Percentiles rank a stretch among this genome's conserved stretches.
phyloP scores from a whole-genome alignment of 2,113 vertebrate genomes.

The Crotalus viridis region DNA sequence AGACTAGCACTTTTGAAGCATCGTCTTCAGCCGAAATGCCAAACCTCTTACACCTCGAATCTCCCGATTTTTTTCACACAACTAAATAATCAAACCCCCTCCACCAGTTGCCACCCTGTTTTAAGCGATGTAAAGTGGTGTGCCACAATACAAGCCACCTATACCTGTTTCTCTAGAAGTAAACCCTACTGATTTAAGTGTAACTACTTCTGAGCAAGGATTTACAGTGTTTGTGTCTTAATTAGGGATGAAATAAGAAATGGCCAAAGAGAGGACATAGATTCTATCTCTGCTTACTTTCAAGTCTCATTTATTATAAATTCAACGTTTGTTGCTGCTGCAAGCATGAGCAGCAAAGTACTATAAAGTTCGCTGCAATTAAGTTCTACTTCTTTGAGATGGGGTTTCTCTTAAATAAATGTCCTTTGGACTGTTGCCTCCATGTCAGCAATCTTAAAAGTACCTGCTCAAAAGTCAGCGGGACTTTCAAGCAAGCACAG shows the following conservation, averaged over 20 bases:
- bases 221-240: neutral
- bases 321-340: neutral
- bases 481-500: neutral
- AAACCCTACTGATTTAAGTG: neutral
- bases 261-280: neutral
- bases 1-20: neutral
- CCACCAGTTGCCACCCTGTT: neutral
- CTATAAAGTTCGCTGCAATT: neutral
- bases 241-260: neutral
- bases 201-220: neutral
- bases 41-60: neutral
- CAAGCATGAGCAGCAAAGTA: neutral
- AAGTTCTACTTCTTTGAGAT: neutral
- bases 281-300: neutral
- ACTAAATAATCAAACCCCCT: neutral
- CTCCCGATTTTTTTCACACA: neutral
- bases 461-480: neutral
- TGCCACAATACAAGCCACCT: neutral
- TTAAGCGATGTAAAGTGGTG: neutral
- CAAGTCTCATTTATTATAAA: neutral
- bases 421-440: neutral
- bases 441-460: neutral
- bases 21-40: neutral
- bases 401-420: neutral
- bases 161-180: neutral